Percentiles rank a stretch among this genome's conserved stretches.
Conservation (phyloP, 1,140 invertebrate species). For the Pentalonia nigronervosa region DNA sequence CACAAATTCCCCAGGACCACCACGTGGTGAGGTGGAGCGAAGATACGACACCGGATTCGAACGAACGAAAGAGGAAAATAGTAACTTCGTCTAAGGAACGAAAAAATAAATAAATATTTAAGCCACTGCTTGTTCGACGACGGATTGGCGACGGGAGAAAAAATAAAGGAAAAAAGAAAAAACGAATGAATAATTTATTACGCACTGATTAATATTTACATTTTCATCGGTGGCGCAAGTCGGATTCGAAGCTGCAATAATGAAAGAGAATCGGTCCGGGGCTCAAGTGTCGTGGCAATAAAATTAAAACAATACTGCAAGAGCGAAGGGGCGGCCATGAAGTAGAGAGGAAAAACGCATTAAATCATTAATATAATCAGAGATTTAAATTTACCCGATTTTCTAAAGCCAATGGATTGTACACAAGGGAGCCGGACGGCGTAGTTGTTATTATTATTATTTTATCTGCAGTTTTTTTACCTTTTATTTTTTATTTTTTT, state of each 20-base stretch:
- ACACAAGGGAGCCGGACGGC: not conserved
- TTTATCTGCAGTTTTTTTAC: not conserved
- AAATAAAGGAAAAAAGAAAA: not conserved
- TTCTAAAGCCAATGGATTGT: constrained; percentile 3
- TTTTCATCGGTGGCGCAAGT: constrained; percentile 36
- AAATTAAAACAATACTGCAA: constrained; percentile 46
- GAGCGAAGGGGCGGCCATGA: not conserved
- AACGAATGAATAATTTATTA: constrained; percentile 56
- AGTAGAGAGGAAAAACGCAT: constrained; percentile 15
- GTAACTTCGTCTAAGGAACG: not conserved
- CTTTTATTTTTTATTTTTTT: not conserved
- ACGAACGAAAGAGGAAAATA: not conserved
- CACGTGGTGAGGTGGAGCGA: not conserved
- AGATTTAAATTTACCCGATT: constrained; percentile 43
- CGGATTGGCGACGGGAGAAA: not conserved
- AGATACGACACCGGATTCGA: not conserved
- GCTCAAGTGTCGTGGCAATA: constrained; percentile 30
- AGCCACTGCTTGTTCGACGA: not conserved
- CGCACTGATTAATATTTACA: constrained; percentile 54
- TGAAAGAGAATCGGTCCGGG: constrained; percentile 12
- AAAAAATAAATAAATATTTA: constrained; percentile 37
- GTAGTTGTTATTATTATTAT: not conserved
- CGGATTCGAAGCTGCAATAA: constrained; percentile 42
- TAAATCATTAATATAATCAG: constrained; percentile 50
- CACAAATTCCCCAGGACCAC: not conserved